These are phyloP conservation scores for Suncus etruscus DNA, from an alignment of 2,113 vertebrate species.

Conservation along the genomic window DNA sequence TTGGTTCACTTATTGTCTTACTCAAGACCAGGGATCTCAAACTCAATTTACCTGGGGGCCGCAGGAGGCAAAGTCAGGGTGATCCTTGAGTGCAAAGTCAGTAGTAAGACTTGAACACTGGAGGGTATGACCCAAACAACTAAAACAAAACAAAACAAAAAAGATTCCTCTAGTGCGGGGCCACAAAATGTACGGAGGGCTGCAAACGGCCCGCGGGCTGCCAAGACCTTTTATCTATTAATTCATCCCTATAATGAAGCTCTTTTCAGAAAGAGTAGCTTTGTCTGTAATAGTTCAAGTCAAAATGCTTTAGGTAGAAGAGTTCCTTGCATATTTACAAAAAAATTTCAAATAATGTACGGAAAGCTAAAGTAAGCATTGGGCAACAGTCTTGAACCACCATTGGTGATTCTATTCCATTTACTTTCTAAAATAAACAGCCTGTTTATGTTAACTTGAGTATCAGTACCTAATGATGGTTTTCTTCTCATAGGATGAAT, in stretches of 20 bases:
- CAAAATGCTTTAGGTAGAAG: background rate
- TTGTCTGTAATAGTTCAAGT: background rate
- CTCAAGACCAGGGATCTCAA: too few species aligned
- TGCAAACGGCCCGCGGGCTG: too few species aligned
- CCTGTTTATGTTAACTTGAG: background rate
- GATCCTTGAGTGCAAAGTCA: too few species aligned
- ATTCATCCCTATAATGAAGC: background rate
- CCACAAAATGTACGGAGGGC: too few species aligned
- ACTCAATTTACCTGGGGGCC: too few species aligned
- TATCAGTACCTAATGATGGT: too few species aligned
- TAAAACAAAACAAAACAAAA: too few species aligned
- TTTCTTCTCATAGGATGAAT: background rate
- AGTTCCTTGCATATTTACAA: background rate
- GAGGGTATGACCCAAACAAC: too few species aligned
- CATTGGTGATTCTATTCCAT: background rate
- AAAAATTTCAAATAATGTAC: slow-evolving; percentile 10
- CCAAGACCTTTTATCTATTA: background rate
- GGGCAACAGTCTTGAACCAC: background rate
- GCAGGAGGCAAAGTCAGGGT: too few species aligned
- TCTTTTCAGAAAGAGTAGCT: slow-evolving; percentile 22
- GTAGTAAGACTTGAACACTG: too few species aligned
- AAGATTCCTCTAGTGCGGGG: too few species aligned
- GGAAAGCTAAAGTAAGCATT: background rate
- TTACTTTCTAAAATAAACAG: background rate
- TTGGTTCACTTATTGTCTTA: background rate